Evolutionary conservation across 1,140 invertebrate genomes (phyloP), one percentile per base, ranked within the genome.

Genomic region (Copidosoma floridanum): DNA sequence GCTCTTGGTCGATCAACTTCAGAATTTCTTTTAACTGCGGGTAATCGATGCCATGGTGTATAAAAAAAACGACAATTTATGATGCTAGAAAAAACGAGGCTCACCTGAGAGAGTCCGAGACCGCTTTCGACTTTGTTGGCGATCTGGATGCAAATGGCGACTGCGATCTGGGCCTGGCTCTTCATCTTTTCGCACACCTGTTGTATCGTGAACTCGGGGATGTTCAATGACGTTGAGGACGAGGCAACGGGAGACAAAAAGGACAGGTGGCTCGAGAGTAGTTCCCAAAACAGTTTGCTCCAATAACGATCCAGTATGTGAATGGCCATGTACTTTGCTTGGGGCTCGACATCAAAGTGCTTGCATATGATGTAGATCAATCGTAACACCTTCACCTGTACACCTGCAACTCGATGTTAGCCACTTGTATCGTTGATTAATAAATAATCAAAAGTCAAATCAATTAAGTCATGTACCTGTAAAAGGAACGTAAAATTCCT

Each of bases 221-320:
- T 37, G 57, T 48, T 64, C 65, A 70, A 8, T 37, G 23, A 12
- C 10, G 29, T 6, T 6, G 6, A 32, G 29, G 6, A 32, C 16
- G 16, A 64, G 54, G 14, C 48, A 40, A 0, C 23, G n/a, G n/a
- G n/a, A n/a, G n/a, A n/a, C n/a, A n/a, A n/a, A n/a, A n/a, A n/a
- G n/a, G n/a, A n/a, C n/a, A n/a, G n/a, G n/a, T n/a, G n/a, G 24
- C 20, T 40, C n/a, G 63, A 55, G 10, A 70, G 66, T 6, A 70
- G 11, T 56, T 77, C 61, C 65, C 64, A 71, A 47, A 73, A 78
- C 11, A 68, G 40, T 21, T 64, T 70, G 24, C 60, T 69, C 55
- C 75, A 68, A 44, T 72, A 74, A 53, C 64, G 71, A 23, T 80
- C 76, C 14, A 72, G 77, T 12, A 79, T 63, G 38, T 76, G 69